phyloP scores from a whole-genome alignment of 2,113 vertebrate species.

The Tamias sibiricus region DNA sequence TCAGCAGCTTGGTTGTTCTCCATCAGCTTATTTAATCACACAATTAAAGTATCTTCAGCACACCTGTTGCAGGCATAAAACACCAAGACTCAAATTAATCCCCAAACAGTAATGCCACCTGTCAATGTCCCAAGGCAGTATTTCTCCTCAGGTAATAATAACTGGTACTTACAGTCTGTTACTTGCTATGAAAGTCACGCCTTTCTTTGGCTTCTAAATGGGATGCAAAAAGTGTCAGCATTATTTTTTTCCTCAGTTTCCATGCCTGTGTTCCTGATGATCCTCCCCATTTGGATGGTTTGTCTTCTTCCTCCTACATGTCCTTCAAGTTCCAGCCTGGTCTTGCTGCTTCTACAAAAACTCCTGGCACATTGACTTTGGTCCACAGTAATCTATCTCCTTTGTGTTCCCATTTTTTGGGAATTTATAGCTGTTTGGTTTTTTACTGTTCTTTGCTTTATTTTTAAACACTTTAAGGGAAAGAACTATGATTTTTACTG shows the following conservation, averaged over 20 bases:
- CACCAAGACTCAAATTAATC: background rate
- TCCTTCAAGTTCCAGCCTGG: background rate
- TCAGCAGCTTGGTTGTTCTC: background rate
- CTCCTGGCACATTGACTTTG: background rate
- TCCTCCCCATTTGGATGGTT: background rate
- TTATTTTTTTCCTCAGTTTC: background rate
- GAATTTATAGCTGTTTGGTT: background rate
- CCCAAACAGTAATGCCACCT: conserved; percentile 7
- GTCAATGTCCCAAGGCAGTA: background rate
- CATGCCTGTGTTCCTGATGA: background rate
- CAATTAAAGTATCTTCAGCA: background rate
- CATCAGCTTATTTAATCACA: background rate
- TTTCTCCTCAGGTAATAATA: background rate
- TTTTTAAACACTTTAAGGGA: background rate
- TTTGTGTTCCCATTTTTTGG: background rate
- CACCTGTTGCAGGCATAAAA: background rate
- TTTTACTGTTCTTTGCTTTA: background rate
- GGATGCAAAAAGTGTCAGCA: background rate
- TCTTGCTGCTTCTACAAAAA: background rate
- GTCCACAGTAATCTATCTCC: background rate
- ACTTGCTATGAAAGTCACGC: background rate
- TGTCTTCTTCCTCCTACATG: background rate
- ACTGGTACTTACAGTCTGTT: background rate
- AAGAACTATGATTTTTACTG: background rate
- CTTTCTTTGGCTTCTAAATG: background rate